Evolutionary conservation across 2,888 invertebrate genomes (phyloP).

Genomic region (Perithous albicinctus): DNA sequence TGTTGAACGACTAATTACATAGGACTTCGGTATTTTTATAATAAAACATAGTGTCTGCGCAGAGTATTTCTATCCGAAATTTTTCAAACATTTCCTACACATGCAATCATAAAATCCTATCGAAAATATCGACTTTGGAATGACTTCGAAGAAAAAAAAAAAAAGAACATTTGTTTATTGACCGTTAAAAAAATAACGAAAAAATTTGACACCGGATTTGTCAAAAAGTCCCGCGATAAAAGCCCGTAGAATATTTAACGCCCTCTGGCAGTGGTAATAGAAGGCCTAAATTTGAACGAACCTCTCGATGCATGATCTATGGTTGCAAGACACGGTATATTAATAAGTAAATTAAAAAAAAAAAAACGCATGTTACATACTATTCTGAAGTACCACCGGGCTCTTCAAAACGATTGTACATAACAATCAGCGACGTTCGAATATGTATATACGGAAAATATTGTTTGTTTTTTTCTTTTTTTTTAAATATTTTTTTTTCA

Average conservation of each 20-base stretch:
- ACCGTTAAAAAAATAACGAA: constrained; percentile 32
- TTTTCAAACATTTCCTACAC: neutral
- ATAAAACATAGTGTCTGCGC: neutral
- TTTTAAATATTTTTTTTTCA: no score
- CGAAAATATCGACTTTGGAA: neutral
- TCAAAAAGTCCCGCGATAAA: neutral
- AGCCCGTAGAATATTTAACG: neutral
- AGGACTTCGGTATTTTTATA: neutral
- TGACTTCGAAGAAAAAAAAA: no score
- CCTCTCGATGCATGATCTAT: neutral
- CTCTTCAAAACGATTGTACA: constrained; percentile 24
- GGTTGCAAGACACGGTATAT: constrained; percentile 5
- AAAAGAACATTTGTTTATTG: constrained; percentile 71
- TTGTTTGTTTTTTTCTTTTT: constrained; percentile 23
- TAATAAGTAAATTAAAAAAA: neutral
- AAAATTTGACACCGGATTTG: constrained; percentile 22
- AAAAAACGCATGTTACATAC: constrained; percentile 9
- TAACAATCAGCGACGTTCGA: constrained; percentile 42
- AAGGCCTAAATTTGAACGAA: constrained; percentile 9
- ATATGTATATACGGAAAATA: constrained; percentile 45
- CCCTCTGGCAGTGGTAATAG: constrained; percentile 19
- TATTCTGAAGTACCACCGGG: neutral
- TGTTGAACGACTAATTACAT: neutral
- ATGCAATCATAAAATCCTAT: no score
- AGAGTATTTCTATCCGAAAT: neutral